Conservation (phyloP, 1,140 invertebrate genomes). For the Notospermus geniculatus region DNA sequence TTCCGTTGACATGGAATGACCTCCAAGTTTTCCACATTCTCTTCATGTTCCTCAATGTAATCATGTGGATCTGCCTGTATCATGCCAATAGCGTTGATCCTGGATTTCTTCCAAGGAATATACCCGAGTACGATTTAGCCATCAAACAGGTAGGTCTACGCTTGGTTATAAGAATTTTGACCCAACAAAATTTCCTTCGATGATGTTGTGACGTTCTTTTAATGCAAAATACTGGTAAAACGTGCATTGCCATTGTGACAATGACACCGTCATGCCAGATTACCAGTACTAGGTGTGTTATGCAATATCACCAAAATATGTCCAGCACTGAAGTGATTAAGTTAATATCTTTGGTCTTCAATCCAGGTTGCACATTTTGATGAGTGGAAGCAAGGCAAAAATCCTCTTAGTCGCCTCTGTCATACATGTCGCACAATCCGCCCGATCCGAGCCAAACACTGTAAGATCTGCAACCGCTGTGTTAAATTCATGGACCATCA, state of each 20-base stretch:
- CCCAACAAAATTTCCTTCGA: too few relatives aligned
- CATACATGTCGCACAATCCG: conserved; percentile 83
- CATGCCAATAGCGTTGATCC: conserved; percentile 84
- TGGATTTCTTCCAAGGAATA: conserved; percentile 83
- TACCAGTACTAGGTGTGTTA: too few relatives aligned
- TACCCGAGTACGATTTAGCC: conserved; percentile 82
- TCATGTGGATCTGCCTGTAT: conserved; percentile 92
- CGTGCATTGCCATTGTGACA: too few relatives aligned
- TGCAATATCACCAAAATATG: too few relatives aligned
- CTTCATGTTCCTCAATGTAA: conserved; percentile 83
- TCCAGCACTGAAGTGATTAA: too few relatives aligned
- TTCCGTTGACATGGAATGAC: conserved; percentile 87
- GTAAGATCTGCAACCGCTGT: conserved; percentile 86
- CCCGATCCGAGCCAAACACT: conserved; percentile 86
- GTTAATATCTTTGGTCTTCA: too few relatives aligned
- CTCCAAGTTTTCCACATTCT: conserved; percentile 80
- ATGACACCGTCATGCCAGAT: too few relatives aligned
- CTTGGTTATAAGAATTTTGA: neutral
- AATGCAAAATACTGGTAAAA: too few relatives aligned
- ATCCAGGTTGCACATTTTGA: conserved; percentile 79
- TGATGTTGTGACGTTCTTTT: too few relatives aligned
- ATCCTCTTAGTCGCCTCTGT: conserved; percentile 81
- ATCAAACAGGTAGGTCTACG: conserved; percentile 65
- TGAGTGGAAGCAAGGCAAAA: conserved; percentile 82
- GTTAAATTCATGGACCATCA: conserved; percentile 92